Conservation (phyloP, 2,888 invertebrate species). For the Agrochola litura region DNA sequence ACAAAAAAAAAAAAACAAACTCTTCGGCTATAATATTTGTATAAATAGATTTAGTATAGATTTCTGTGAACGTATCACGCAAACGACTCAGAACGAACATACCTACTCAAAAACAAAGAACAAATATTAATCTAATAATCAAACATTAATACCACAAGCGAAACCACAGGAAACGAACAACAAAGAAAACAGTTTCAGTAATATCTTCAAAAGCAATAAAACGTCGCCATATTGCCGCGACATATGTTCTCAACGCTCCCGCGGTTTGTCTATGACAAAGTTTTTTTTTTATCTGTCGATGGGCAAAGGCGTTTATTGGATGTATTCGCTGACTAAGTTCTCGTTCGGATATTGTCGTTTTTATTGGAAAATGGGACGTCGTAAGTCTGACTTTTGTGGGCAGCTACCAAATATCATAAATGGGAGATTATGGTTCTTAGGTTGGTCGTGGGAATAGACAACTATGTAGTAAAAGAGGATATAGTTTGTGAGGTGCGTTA, state of each 20-base stretch:
- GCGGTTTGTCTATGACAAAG: conserved; percentile 74
- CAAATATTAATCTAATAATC: conserved; percentile 11
- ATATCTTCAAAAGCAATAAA: conserved; percentile 68
- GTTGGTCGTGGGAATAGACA: conserved; percentile 4
- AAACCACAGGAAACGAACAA: conserved; percentile 40
- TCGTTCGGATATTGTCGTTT: conserved; percentile 64
- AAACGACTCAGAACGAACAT: too few species aligned
- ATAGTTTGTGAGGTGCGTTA: conserved; percentile 16
- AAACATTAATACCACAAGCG: conserved; percentile 40
- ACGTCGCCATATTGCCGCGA: conserved; percentile 67
- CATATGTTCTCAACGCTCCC: conserved; percentile 67
- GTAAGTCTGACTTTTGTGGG: conserved; percentile 46
- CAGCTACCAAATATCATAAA: conserved; percentile 46
- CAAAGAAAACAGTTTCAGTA: conserved; percentile 57
- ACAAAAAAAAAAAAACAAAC: too few species aligned
- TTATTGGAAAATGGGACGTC: conserved; percentile 53
- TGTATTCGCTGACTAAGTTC: conserved; percentile 65
- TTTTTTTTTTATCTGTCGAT: conserved; percentile 70
- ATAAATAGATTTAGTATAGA: too few species aligned
- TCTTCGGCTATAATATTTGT: too few species aligned
- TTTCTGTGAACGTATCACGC: too few species aligned
- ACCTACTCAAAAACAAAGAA: conserved; percentile 9
- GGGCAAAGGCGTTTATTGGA: conserved; percentile 63
- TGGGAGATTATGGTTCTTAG: conserved; percentile 32
- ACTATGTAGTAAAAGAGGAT: conserved; percentile 4